Evolutionary conservation across 2,888 invertebrate species (phyloP), one percentile per base, ranked within the genome.

Genomic region (Caenorhabditis becei): DNA sequence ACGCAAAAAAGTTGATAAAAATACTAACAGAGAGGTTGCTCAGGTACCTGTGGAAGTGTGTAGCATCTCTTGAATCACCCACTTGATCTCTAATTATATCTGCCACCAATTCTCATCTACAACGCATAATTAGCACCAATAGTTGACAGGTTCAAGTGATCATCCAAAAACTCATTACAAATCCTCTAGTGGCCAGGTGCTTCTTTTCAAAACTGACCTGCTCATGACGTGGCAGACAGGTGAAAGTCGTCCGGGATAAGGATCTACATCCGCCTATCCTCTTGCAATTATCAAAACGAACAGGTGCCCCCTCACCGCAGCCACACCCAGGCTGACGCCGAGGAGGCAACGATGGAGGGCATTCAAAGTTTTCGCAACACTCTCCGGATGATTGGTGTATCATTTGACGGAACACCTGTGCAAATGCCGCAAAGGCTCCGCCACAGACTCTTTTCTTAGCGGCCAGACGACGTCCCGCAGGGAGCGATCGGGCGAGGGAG

Each of bases 351-450:
- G 4, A 32, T 26, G 32, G 18, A 11, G 41, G 35, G 35, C 41
- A 23, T 59, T 59, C 59, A 58, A 72, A 72, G 72, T 72, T 72
- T 72, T 72, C 37, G 74, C 74, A 74, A 74, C 74, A 74, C 56
- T 69, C 56, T 69, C 41, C 20, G 58, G 51, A 74, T 74, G 74
- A 74, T 74, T 74, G 74, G 74, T 74, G 65, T 72, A 72, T 72
- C 72, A 56, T 72, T 63, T 72, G 72, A 58, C 70, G 61, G 74
- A 74, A 66, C 74, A 66, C 74, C 74, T 74, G 74, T 74, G 74
- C 37, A 65, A 74, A 74, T 66, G 74, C 71, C 71, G 71, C 71
- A 62, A 71, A 61, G 51, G 35, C 28, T 32, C 61, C 35, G 24
- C 3, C n/a, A 49, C 20, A 32, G 32, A 10, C 26, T 1, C 7